Evolutionary conservation across 2,113 vertebrate genomes (phyloP).

Genomic region (Tichodroma muraria): DNA sequence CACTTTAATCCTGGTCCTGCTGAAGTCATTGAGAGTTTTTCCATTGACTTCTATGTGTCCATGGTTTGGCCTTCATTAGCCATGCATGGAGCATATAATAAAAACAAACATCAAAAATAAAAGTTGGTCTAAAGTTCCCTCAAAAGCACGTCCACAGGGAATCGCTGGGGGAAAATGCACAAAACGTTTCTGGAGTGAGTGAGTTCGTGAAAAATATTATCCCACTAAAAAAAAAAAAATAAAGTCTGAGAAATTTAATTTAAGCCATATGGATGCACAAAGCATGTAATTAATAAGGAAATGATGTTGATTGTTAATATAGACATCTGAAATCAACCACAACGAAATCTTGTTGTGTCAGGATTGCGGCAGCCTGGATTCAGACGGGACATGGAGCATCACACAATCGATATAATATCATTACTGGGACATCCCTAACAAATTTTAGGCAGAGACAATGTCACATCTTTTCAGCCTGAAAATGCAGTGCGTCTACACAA

Average conservation of each 20-base stretch:
- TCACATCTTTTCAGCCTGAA: not conserved
- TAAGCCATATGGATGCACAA: not conserved
- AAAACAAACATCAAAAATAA: conserved; percentile 34
- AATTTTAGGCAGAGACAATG: not conserved
- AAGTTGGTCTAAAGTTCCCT: not conserved
- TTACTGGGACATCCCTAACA: not conserved
- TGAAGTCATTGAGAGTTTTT: conserved; percentile 33
- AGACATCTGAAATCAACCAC: conserved; percentile 43
- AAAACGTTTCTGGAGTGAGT: not conserved
- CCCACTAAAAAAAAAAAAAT: not conserved
- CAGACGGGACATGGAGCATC: not conserved
- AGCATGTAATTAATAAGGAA: conserved; percentile 46
- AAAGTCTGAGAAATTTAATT: conserved; percentile 1
- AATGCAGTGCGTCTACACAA: not conserved
- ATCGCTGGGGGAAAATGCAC: not conserved
- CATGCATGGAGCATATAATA: not conserved
- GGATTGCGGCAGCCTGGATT: not conserved
- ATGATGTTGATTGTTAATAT: conserved; percentile 22
- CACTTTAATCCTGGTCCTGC: conserved; percentile 27
- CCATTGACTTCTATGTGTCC: not conserved
- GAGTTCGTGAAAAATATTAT: not conserved
- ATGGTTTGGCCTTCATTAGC: conserved; percentile 27
- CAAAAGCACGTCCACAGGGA: not conserved
- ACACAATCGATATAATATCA: not conserved
- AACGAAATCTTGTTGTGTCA: not conserved